phyloP scores from a whole-genome alignment of 2,113 vertebrate genomes.

The Onychostruthus taczanowskii region DNA sequence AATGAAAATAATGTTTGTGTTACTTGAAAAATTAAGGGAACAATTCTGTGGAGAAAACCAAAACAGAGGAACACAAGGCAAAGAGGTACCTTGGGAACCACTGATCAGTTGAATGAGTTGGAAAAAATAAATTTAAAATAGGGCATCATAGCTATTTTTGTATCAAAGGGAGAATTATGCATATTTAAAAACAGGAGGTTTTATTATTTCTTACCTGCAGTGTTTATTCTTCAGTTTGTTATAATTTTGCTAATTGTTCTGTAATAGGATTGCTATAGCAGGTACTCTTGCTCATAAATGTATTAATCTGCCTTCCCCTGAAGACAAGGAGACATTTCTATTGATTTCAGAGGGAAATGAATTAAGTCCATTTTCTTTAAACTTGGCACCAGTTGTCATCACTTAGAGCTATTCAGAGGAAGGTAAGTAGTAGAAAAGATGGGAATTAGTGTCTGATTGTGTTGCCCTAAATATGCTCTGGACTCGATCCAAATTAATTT shows the following conservation, averaged over 20 bases:
- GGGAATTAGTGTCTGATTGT: not conserved
- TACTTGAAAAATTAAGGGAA: not conserved
- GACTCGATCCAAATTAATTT: not conserved
- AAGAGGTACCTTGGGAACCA: not conserved
- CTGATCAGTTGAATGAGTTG: not conserved
- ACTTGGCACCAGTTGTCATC: not conserved
- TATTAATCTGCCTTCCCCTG: not conserved
- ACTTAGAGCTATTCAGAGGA: not conserved
- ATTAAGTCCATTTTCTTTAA: constrained; percentile 1
- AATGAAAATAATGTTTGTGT: not conserved
- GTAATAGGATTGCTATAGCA: not conserved
- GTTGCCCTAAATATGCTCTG: not conserved
- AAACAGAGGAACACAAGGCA: not conserved
- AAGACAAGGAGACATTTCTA: not conserved
- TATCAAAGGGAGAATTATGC: not conserved
- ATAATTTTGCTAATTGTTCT: not conserved
- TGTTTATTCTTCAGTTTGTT: not conserved
- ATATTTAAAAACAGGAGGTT: not conserved
- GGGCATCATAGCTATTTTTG: not conserved
- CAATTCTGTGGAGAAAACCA: not conserved
- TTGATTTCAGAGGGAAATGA: constrained; percentile 6
- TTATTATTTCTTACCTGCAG: not conserved
- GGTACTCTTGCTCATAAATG: not conserved
- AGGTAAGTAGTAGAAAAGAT: not conserved
- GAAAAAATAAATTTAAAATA: not conserved